Evolutionary conservation across 2,888 invertebrate species (phyloP).

Genomic region (Amphipoea oculea): DNA sequence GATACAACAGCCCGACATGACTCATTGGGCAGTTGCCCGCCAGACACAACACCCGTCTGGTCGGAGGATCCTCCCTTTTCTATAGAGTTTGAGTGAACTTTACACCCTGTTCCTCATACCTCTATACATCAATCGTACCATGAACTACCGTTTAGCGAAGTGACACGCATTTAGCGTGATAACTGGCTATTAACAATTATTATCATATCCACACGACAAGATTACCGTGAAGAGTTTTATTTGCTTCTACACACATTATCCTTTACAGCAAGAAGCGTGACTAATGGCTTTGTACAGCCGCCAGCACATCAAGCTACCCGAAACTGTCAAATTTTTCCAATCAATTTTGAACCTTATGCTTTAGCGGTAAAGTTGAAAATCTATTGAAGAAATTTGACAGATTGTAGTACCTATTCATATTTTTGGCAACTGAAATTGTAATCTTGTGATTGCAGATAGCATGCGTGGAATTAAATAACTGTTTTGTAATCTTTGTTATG

Average conservation of each 20-base stretch:
- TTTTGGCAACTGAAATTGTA: slow-evolving; percentile 19
- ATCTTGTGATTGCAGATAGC: background rate
- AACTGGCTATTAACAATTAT: slow-evolving; percentile 44
- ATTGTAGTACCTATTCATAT: slow-evolving; percentile 3
- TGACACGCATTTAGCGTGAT: slow-evolving; percentile 49
- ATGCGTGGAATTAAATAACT: background rate
- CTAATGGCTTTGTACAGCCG: background rate
- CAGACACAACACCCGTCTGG: too few species aligned
- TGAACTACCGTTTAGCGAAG: slow-evolving; percentile 52
- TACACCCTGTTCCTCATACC: too few species aligned
- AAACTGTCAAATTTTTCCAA: too few species aligned
- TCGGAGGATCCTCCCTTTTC: too few species aligned
- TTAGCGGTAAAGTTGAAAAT: too few species aligned
- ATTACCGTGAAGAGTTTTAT: slow-evolving; percentile 42
- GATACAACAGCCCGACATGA: too few species aligned
- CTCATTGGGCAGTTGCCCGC: too few species aligned
- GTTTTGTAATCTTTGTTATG: background rate
- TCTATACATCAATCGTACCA: slow-evolving; percentile 20
- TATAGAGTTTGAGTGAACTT: too few species aligned
- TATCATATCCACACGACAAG: slow-evolving; percentile 10
- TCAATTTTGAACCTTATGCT: too few species aligned
- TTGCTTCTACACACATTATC: slow-evolving; percentile 38
- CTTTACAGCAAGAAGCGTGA: slow-evolving; percentile 48
- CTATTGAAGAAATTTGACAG: too few species aligned
- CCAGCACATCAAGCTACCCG: too few species aligned